Percentiles rank a stretch among this genome's conserved stretches.
phyloP scores from a whole-genome alignment of 2,888 invertebrate genomes.

The Ennomos fuscantarius region DNA sequence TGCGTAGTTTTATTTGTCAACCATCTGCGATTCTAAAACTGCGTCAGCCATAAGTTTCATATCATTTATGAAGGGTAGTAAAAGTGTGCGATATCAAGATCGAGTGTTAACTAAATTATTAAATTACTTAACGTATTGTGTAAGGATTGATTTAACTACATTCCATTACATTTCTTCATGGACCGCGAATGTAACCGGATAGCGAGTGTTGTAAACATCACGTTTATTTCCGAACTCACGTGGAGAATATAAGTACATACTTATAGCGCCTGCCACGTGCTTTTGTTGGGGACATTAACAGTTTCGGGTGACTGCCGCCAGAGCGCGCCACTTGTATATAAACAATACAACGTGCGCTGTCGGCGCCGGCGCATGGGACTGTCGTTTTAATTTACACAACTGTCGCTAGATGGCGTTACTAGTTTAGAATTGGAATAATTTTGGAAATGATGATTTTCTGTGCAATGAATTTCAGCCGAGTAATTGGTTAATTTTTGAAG shows the following conservation, averaged over 20 bases:
- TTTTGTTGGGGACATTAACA: constrained; percentile 38
- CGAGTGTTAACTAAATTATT: too few species aligned
- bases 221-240: constrained; percentile 15
- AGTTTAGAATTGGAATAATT: background rate
- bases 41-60: background rate
- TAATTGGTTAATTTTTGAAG: too few species aligned
- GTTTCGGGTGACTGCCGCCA: constrained; percentile 57
- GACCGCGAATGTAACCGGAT: constrained; percentile 14
- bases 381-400: background rate
- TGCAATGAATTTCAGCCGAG: too few species aligned
- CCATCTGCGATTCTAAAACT: constrained; percentile 7
- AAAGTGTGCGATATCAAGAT: too few species aligned
- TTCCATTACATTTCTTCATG: too few species aligned
- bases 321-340: constrained; percentile 43
- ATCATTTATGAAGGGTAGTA: too few species aligned
- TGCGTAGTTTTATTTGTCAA: background rate
- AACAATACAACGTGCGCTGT: constrained; percentile 60
- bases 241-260: constrained; percentile 16
- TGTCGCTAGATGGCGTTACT: constrained; percentile 12
- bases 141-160: too few species aligned
- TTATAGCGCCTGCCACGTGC: constrained; percentile 18
- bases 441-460: too few species aligned
- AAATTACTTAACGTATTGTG: too few species aligned
- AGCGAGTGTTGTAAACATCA: constrained; percentile 17
- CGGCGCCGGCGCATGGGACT: background rate